Conservation (phyloP, 2,113 vertebrate species). For the Todiramphus saurophagus region DNA sequence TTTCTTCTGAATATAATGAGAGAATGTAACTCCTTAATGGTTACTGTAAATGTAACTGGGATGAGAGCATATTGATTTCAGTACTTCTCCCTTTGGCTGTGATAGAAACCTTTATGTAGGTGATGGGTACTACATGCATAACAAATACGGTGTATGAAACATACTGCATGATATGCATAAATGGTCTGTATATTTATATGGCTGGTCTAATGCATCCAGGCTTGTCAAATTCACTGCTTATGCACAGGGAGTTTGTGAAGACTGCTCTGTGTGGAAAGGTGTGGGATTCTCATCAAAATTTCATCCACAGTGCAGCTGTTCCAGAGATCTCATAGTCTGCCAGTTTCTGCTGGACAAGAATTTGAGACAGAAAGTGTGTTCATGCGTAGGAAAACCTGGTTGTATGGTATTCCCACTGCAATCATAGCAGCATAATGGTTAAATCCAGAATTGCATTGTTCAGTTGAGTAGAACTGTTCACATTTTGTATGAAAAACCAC, state of each 20-base stretch:
- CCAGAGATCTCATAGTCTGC: neutral
- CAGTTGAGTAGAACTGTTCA: slow-evolving; percentile 13
- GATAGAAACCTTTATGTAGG: neutral
- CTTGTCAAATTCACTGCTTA: neutral
- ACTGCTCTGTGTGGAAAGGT: neutral
- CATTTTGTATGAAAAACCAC: slow-evolving; percentile 36
- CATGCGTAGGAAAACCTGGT: neutral
- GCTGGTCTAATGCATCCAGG: neutral
- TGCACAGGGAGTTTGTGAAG: neutral
- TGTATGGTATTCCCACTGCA: neutral
- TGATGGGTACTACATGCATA: neutral
- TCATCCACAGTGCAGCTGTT: neutral
- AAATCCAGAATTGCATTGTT: slow-evolving; percentile 23
- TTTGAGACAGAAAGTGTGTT: neutral
- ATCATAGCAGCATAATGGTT: slow-evolving; percentile 5
- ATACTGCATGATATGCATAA: rapidly evolving
- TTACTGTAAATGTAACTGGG: neutral
- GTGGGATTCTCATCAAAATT: neutral
- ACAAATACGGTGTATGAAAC: no score
- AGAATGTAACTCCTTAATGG: neutral
- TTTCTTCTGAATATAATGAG: neutral
- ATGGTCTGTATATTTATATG: rapidly evolving
- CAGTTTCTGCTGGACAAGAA: neutral
- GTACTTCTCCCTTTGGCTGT: neutral
- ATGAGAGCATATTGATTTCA: neutral